Evolutionary conservation across 2,113 vertebrate genomes (phyloP).

Genomic region (Leucoraja erinaceus): DNA sequence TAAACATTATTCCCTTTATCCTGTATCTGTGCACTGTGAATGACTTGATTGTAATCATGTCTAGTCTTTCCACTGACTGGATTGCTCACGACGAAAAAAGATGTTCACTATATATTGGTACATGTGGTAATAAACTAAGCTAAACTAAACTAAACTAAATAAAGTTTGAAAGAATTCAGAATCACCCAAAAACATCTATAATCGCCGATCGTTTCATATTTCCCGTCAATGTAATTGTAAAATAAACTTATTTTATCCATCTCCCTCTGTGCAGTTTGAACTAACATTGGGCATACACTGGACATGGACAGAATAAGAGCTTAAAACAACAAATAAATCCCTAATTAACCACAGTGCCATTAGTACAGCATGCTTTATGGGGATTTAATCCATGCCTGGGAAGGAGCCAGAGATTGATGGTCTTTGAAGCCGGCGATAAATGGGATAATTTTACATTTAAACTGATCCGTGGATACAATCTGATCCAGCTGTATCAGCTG

Average conservation of each 20-base stretch:
- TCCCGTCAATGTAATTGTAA: not conserved
- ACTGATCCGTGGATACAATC: not conserved
- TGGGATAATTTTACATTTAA: not conserved
- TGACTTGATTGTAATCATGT: too few relatives aligned
- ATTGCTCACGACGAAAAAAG: too few relatives aligned
- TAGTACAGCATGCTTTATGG: not conserved
- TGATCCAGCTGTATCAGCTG: not conserved
- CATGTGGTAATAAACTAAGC: too few relatives aligned
- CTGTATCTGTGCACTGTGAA: too few relatives aligned
- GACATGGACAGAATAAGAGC: too few relatives aligned
- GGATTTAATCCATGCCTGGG: not conserved
- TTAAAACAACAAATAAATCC: not conserved
- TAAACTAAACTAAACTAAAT: too few relatives aligned
- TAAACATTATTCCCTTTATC: too few relatives aligned
- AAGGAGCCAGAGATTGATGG: not conserved
- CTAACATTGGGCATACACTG: not conserved
- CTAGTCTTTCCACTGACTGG: too few relatives aligned
- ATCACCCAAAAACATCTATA: not conserved
- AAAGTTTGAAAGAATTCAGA: not conserved
- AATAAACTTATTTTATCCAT: not conserved
- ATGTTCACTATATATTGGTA: too few relatives aligned
- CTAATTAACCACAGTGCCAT: not conserved
- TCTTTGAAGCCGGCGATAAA: not conserved
- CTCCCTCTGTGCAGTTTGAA: not conserved
- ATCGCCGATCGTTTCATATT: not conserved